Evolutionary conservation across 2,797 vertebrate species (phyloP), one percentile per base, ranked within the genome.

Genomic region (Decapterus maruadsi): DNA sequence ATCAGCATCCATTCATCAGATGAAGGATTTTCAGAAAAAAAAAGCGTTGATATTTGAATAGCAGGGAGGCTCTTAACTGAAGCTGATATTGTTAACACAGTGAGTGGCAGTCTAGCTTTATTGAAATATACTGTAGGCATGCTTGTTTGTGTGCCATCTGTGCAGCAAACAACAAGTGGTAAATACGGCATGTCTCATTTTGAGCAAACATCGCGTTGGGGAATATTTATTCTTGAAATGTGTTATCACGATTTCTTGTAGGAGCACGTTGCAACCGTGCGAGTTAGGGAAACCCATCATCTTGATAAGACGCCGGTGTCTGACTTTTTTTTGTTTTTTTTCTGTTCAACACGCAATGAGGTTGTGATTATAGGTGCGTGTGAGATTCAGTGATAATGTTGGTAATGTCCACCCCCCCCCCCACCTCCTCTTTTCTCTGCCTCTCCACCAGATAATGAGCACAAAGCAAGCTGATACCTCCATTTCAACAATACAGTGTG

Each of bases 21-120:
- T 36, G 16, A 63, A 73, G 34, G 31, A 1, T 54, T 64, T 69
- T 60, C 60, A 1, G 56, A 38, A 57, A 48, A 51, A 59, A 38
- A 57, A 48, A 51, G 54, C 10, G 1, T 36, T 63, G 12, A 51
- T 61, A 70, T 66, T 31, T 50, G 57, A 72, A 43, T 55, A 40
- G 42, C 48, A 17, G 19, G 19, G 38, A 78, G 74, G 71, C 69
- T 83, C 51, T 62, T 42, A n/a, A 50, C 43, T 4, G 19, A 83
- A 62, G 56, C 57, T n/a, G 73, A 77, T 72, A 74, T 68, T 76
- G 71, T 81, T 74, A 50, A 80, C 48, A 74, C 68, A 71, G 34
- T 75, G 75, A 89, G 80, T 81, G 86, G 76, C 87, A 86, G 93
- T 95, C 83, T 89, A 82, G 89, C 78, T 88, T 86, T 84, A 88